These are phyloP conservation scores for Melinaea menophilus DNA, from an alignment of 2,888 invertebrate genomes.

Conservation along the genomic window DNA sequence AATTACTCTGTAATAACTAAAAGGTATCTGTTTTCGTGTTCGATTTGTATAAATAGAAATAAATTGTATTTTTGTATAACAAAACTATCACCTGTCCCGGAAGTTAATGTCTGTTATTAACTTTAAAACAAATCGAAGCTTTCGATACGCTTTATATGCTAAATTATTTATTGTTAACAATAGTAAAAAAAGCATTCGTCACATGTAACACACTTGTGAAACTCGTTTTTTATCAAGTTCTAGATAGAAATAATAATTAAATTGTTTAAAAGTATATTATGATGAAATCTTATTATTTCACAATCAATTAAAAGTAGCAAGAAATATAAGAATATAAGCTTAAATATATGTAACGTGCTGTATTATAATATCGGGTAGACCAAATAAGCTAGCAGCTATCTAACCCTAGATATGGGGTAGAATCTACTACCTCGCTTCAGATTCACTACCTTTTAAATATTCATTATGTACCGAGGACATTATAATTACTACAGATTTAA, in stretches of 20 bases:
- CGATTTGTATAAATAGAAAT: background rate
- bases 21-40: background rate
- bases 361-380: conserved; percentile 29
- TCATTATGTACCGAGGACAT: conserved; percentile 10
- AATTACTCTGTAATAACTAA: no score
- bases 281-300: no score
- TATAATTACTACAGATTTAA: conserved; percentile 18
- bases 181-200: background rate
- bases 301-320: no score
- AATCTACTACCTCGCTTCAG: conserved; percentile 38
- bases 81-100: background rate
- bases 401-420: conserved; percentile 50
- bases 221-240: background rate
- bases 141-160: background rate
- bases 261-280: no score
- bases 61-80: background rate
- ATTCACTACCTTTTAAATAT: conserved; percentile 6
- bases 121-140: background rate
- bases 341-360: no score
- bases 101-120: background rate
- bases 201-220: background rate
- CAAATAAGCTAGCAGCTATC: conserved; percentile 46
- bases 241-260: no score
- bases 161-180: background rate
- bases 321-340: no score